phyloP scores from a whole-genome alignment of 2,888 invertebrate species.

The Tiphia femorata region DNA sequence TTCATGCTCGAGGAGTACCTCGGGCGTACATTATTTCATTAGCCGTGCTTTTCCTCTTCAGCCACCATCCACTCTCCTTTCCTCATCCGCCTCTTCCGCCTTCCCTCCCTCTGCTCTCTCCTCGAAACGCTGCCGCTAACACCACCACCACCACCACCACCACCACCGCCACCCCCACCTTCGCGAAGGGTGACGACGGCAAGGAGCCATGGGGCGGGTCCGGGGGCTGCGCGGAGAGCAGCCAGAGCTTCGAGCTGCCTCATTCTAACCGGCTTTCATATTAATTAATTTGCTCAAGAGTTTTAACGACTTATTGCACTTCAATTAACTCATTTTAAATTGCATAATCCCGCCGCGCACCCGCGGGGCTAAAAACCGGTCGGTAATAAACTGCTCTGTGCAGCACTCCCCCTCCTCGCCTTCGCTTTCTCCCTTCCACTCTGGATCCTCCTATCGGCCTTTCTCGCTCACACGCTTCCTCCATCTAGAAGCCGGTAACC shows the following conservation, averaged over 20 bases:
- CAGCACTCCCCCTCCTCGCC: not conserved
- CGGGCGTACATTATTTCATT: slow-evolving; percentile 57
- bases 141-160: slow-evolving; percentile 8
- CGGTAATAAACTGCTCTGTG: slow-evolving; percentile 37
- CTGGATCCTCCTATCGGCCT: not conserved
- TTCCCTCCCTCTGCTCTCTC: slow-evolving; percentile 8
- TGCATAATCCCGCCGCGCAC: slow-evolving; percentile 45
- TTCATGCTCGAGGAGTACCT: slow-evolving; percentile 42
- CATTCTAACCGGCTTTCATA: slow-evolving; percentile 55
- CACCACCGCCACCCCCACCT: slow-evolving; percentile 10
- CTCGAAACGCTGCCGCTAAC: slow-evolving; percentile 9
- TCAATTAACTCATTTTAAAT: slow-evolving; percentile 62
- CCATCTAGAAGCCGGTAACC: too few relatives aligned
- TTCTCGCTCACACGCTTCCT: too few relatives aligned
- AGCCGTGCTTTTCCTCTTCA: slow-evolving; percentile 49
- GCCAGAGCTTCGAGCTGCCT: slow-evolving; percentile 35
- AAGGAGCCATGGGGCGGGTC: slow-evolving; percentile 15
- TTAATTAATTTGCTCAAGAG: slow-evolving; percentile 63
- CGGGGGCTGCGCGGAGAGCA: slow-evolving; percentile 23
- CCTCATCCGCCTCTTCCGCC: slow-evolving; percentile 14
- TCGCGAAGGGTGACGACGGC: slow-evolving; percentile 6
- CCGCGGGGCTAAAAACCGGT: slow-evolving; percentile 22
- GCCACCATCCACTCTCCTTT: slow-evolving; percentile 16
- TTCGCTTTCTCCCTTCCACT: not conserved
- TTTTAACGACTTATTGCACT: slow-evolving; percentile 64